phyloP scores from a whole-genome alignment of 2,797 vertebrate species.

The Rhabdomys pumilio region DNA sequence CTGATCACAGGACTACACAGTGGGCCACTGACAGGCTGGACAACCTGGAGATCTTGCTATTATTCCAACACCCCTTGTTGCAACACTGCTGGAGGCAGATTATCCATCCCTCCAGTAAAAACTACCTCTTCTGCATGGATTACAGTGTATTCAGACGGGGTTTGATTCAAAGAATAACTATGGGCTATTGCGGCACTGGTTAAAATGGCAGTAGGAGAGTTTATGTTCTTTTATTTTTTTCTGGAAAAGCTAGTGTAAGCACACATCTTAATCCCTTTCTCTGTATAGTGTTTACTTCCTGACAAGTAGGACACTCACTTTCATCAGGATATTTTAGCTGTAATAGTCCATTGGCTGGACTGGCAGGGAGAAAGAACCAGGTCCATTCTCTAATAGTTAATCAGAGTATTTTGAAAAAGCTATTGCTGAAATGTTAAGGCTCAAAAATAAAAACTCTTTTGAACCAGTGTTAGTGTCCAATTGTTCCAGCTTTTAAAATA shows the following conservation, averaged over 20 bases:
- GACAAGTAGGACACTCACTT: slow-evolving; percentile 52
- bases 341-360: not conserved
- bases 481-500: slow-evolving; percentile 40
- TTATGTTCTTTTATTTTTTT: not conserved
- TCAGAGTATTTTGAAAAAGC: slow-evolving; percentile 31
- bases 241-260: slow-evolving; percentile 28
- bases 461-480: slow-evolving; percentile 22
- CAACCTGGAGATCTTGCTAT: slow-evolving; percentile 70
- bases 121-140: slow-evolving; percentile 73
- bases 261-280: slow-evolving; percentile 50
- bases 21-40: not conserved
- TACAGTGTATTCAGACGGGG: slow-evolving; percentile 24
- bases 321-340: not conserved
- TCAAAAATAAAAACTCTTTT: slow-evolving; percentile 64
- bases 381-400: not conserved
- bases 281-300: slow-evolving; percentile 56
- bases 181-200: not conserved
- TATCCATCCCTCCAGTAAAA: slow-evolving; percentile 64
- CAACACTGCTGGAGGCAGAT: slow-evolving; percentile 74
- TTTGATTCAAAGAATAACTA: slow-evolving; percentile 70
- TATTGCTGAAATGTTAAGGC: slow-evolving; percentile 24
- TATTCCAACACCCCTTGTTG: not conserved
- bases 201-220: slow-evolving; percentile 6
- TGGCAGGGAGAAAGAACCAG: slow-evolving; percentile 46
- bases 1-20: slow-evolving; percentile 61